phyloP scores from a whole-genome alignment of 2,888 invertebrate species.

The Dinocampus coccinellae region DNA sequence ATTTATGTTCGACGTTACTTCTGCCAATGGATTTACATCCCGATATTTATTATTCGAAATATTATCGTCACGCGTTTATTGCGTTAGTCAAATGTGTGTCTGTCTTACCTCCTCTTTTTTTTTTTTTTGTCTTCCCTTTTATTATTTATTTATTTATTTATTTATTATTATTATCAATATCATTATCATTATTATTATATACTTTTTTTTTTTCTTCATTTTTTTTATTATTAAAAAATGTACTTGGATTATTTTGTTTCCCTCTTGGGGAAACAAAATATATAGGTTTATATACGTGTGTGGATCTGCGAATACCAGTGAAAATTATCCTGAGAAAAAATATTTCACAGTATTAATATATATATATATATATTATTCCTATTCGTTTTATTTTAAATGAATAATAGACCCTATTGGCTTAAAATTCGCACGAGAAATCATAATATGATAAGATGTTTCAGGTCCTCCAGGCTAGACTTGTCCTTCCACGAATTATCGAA shows the following conservation, averaged over 20 bases:
- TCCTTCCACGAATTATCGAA: conserved; percentile 53
- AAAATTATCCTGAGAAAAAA: conserved; percentile 14
- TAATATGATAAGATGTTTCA: conserved; percentile 8
- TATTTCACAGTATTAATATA: neutral
- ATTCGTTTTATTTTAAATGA: conserved; percentile 9
- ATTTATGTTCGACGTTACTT: conserved; percentile 68
- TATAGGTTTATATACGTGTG: neutral
- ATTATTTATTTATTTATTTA: neutral
- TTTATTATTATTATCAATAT: neutral
- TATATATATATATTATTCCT: neutral
- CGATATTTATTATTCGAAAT: conserved; percentile 69
- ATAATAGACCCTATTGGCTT: neutral
- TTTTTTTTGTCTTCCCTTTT: conserved; percentile 30
- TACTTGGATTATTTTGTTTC: conserved; percentile 25
- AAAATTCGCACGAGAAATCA: conserved; percentile 30
- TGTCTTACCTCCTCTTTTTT: conserved; percentile 28
- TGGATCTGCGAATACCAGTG: neutral
- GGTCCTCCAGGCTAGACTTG: conserved; percentile 39
- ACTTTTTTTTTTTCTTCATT: neutral
- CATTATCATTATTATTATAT: too few species aligned
- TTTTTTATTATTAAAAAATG: neutral
- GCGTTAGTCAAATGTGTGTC: conserved; percentile 62
- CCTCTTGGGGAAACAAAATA: conserved; percentile 12
- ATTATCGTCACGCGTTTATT: conserved; percentile 67
- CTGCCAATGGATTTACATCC: conserved; percentile 69